These are phyloP conservation scores for Dissostichus mawsoni DNA, from an alignment of 2,113 vertebrate species.

Conservation along the genomic window DNA sequence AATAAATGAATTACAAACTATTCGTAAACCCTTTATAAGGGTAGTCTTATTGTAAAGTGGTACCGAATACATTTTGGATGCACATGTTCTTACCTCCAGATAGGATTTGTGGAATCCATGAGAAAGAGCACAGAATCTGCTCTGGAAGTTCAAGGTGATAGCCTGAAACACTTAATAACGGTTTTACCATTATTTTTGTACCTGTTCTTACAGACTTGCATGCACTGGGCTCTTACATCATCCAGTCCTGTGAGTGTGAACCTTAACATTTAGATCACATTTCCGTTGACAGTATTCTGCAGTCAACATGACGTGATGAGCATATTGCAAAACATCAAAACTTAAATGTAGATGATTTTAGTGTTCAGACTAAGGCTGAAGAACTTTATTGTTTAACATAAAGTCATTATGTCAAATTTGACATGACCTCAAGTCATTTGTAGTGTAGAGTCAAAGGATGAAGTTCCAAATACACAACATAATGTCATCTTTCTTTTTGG, in stretches of 20 bases:
- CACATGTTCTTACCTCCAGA: no score
- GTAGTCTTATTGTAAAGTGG: no score
- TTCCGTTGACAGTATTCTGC: not conserved
- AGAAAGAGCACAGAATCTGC: not conserved
- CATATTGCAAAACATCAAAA: constrained; percentile 1
- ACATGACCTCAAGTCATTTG: not conserved
- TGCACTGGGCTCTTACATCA: not conserved
- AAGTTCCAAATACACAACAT: not conserved
- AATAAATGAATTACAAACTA: no score
- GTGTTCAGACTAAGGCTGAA: not conserved
- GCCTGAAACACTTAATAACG: not conserved
- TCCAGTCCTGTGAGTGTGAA: not conserved
- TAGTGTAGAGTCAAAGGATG: not conserved
- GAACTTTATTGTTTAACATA: not conserved
- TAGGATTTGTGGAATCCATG: no score
- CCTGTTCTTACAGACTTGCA: not conserved
- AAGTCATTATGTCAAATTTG: no score
- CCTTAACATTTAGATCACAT: not conserved
- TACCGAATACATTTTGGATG: no score
- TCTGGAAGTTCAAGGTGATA: not conserved
- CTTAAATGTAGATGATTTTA: not conserved
- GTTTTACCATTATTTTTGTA: no score
- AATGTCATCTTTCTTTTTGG: not conserved
- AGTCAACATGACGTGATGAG: not conserved
- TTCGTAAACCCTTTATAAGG: no score